Conservation (phyloP, 2,888 invertebrate genomes). For the Nephrotoma appendiculata region DNA sequence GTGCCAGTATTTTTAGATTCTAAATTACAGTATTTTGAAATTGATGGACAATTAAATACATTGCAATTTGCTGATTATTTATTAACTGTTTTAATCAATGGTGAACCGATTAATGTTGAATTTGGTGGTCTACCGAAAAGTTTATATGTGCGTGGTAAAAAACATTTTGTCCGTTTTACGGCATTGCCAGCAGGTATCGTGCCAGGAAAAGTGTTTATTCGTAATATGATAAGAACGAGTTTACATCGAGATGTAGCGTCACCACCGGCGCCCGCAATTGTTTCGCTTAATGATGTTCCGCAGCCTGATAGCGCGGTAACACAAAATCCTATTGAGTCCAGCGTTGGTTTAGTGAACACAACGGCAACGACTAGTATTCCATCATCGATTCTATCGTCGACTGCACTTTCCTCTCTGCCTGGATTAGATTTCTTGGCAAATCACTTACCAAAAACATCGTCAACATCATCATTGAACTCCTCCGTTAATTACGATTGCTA, state of each 20-base stretch:
- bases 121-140: slow-evolving; percentile 76
- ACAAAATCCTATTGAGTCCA: neutral
- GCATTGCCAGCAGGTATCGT: slow-evolving; percentile 57
- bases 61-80: slow-evolving; percentile 69
- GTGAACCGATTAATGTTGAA: slow-evolving; percentile 60
- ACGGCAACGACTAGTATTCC: neutral
- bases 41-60: slow-evolving; percentile 56
- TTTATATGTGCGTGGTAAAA: slow-evolving; percentile 54
- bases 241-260: slow-evolving; percentile 3
- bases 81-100: slow-evolving; percentile 62
- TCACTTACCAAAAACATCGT: neutral
- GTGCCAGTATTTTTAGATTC: slow-evolving; percentile 72
- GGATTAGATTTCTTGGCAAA: slow-evolving; percentile 1
- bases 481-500: neutral
- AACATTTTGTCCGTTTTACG: slow-evolving; percentile 68
- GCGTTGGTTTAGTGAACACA: neutral
- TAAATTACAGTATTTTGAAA: slow-evolving; percentile 62
- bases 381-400: neutral
- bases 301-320: neutral
- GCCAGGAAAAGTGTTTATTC: slow-evolving; percentile 54
- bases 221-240: slow-evolving; percentile 53
- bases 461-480: neutral
- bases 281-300: slow-evolving; percentile 1
- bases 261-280: slow-evolving; percentile 6
- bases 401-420: neutral